Percentiles rank a stretch among this genome's conserved stretches.
phyloP scores from a whole-genome alignment of 2,888 invertebrate species.

The Muscina levida region DNA sequence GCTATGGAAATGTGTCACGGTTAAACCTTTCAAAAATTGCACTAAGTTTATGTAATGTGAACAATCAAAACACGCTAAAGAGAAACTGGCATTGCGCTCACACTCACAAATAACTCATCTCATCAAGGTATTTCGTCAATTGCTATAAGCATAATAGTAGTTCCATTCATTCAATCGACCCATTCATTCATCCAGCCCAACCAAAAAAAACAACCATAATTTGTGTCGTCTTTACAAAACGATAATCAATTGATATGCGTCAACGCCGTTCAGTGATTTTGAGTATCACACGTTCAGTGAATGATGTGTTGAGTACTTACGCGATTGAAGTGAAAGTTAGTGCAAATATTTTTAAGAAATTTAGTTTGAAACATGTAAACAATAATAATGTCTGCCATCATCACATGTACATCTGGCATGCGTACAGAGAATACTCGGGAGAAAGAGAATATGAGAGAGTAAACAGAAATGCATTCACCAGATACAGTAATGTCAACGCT shows the following conservation, averaged over 20 bases:
- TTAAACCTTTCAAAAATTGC: conserved; percentile 13
- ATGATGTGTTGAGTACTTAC: conserved; percentile 7
- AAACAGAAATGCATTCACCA: too few relatives aligned
- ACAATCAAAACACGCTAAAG: conserved; percentile 39
- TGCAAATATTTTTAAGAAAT: conserved; percentile 34
- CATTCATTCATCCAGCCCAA: too few relatives aligned
- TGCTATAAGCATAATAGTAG: background rate
- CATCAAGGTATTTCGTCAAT: conserved; percentile 1
- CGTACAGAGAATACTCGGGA: too few relatives aligned
- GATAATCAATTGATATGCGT: too few relatives aligned
- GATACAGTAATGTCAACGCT: background rate
- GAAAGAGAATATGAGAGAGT: background rate
- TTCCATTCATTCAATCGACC: background rate
- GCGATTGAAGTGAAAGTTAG: conserved; percentile 53
- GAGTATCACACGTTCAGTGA: background rate
- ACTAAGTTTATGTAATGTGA: conserved; percentile 55
- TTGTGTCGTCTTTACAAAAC: too few relatives aligned
- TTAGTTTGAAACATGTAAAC: conserved; percentile 28
- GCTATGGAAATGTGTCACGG: conserved; percentile 26
- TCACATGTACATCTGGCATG: conserved; percentile 3
- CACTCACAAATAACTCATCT: background rate
- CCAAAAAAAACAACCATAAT: too few relatives aligned
- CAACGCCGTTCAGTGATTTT: background rate
- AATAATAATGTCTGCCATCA: conserved; percentile 1
- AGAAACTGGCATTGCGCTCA: background rate